These are phyloP conservation scores for Dendrolimus houi DNA, from an alignment of 2,888 invertebrate genomes.

Conservation along the genomic window DNA sequence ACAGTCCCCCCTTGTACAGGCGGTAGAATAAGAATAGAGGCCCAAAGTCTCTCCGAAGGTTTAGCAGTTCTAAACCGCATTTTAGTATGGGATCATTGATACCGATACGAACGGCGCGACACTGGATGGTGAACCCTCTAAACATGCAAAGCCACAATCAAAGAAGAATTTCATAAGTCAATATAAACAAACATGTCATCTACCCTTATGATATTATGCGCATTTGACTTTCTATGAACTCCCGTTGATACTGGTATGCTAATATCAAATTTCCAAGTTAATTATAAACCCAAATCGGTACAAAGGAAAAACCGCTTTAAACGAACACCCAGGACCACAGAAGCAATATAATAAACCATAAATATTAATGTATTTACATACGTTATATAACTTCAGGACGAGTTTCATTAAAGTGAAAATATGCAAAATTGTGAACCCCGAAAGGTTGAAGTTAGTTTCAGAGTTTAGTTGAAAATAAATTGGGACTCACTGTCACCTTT, in stretches of 20 bases:
- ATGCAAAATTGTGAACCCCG: slow-evolving; percentile 41
- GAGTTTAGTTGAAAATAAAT: slow-evolving; percentile 41
- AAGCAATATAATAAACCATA: slow-evolving; percentile 51
- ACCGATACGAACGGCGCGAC: no score
- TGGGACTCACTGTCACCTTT: slow-evolving; percentile 37
- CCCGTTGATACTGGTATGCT: slow-evolving; percentile 11
- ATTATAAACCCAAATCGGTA: slow-evolving; percentile 26
- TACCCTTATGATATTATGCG: not conserved
- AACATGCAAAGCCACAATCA: slow-evolving; percentile 4
- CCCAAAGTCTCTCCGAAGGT: no score
- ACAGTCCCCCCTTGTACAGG: no score
- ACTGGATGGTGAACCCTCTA: slow-evolving; percentile 1
- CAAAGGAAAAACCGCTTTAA: slow-evolving; percentile 20
- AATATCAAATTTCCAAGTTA: slow-evolving; percentile 24
- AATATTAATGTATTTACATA: slow-evolving; percentile 51
- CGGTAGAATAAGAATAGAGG: no score
- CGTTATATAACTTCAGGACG: slow-evolving; percentile 13
- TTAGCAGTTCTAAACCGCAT: no score
- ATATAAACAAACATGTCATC: not conserved
- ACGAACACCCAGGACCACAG: slow-evolving; percentile 15
- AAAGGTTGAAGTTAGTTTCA: slow-evolving; percentile 30
- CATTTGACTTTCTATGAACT: not conserved
- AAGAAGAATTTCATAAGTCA: no score
- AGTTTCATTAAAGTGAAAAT: slow-evolving; percentile 44
- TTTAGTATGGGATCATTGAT: no score